Conservation (phyloP, 2,888 invertebrate genomes). For the Philaethria dido region DNA sequence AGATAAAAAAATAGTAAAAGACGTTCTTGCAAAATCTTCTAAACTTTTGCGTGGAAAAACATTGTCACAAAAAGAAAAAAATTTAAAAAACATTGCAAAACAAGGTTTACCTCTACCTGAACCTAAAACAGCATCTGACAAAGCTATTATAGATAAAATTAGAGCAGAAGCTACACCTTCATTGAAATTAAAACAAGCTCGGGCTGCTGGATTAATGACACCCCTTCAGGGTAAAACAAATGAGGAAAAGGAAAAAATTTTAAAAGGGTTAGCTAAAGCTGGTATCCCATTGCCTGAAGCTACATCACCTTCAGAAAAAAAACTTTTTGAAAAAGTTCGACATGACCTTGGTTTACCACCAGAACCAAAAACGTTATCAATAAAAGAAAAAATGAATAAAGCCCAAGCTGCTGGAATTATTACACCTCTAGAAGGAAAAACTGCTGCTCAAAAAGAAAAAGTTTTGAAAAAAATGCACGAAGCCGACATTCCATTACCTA, state of each 20-base stretch:
- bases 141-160: slow-evolving; percentile 48
- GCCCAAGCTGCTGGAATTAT: slow-evolving; percentile 51
- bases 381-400: slow-evolving; percentile 49
- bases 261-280: slow-evolving; percentile 38
- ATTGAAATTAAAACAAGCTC: slow-evolving; percentile 42
- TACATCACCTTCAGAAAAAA: slow-evolving; percentile 40
- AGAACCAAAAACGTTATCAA: slow-evolving; percentile 44
- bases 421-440: slow-evolving; percentile 54
- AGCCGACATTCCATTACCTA: slow-evolving; percentile 32
- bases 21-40: slow-evolving; percentile 13
- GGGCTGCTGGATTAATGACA: slow-evolving; percentile 48
- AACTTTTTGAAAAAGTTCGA: slow-evolving; percentile 36
- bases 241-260: slow-evolving; percentile 44
- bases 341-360: slow-evolving; percentile 39
- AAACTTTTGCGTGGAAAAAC: slow-evolving; percentile 47
- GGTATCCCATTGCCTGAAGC: slow-evolving; percentile 43
- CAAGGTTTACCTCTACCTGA: slow-evolving; percentile 51
- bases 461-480: slow-evolving; percentile 33
- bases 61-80: slow-evolving; percentile 48
- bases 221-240: slow-evolving; percentile 42
- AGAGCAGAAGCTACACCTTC: slow-evolving; percentile 43
- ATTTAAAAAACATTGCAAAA: slow-evolving; percentile 45
- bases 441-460: slow-evolving; percentile 46
- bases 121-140: slow-evolving; percentile 50
- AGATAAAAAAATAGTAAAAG: slow-evolving; percentile 43